phyloP scores from a whole-genome alignment of 2,888 invertebrate species.

The Blastobasis adustella region DNA sequence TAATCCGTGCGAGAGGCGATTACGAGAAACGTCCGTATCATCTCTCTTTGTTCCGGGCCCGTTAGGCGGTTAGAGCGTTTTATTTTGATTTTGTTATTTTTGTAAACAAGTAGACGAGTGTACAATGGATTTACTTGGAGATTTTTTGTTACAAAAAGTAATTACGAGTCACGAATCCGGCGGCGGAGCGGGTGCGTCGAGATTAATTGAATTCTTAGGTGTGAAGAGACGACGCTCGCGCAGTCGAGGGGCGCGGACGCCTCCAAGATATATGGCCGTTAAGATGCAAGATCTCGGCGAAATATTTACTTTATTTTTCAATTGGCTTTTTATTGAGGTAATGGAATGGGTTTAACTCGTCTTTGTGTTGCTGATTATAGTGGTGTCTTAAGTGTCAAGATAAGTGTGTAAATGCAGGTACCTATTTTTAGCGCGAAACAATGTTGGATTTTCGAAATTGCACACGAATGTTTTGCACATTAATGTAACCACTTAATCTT shows the following conservation, averaged over 20 bases:
- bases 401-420: too few relatives aligned
- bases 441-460: too few relatives aligned
- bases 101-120: conserved; percentile 33
- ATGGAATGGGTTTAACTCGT: background rate
- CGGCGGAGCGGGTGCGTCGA: conserved; percentile 44
- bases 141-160: conserved; percentile 57
- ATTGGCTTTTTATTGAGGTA: background rate
- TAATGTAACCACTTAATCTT: too few relatives aligned
- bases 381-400: too few relatives aligned
- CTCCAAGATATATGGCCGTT: conserved; percentile 25
- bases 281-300: background rate
- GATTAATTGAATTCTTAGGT: conserved; percentile 73
- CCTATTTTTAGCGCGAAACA: too few relatives aligned
- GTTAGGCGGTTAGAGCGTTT: conserved; percentile 35
- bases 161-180: conserved; percentile 64
- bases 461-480: too few relatives aligned
- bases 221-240: conserved; percentile 42
- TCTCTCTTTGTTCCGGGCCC: conserved; percentile 46
- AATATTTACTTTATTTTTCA: background rate
- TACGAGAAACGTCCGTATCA: conserved; percentile 36
- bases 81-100: conserved; percentile 29
- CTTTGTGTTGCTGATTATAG: too few relatives aligned
- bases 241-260: conserved; percentile 29
- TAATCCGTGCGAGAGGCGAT: conserved; percentile 19
- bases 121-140: conserved; percentile 20